Evolutionary conservation across 2,888 invertebrate species (phyloP).

Genomic region (Euzophera pinguis): DNA sequence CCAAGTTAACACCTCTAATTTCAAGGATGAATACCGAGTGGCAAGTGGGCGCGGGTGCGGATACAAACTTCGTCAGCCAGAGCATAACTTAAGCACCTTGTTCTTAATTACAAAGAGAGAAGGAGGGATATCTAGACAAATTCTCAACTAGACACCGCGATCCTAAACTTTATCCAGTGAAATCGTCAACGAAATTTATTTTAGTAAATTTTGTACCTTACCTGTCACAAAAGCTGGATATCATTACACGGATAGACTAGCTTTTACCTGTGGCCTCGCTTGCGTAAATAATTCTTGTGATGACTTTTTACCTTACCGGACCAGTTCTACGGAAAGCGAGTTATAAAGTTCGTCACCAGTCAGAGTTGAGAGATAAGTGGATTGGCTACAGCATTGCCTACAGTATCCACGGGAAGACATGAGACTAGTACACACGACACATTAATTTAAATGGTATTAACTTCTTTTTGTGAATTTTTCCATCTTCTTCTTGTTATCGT

Average conservation of each 20-base stretch:
- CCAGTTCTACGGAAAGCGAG: no score
- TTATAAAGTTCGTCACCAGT: no score
- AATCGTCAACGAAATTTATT: background rate
- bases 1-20: no score
- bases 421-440: no score
- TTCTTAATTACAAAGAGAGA: slow-evolving; percentile 36
- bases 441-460: no score
- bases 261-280: background rate
- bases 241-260: background rate
- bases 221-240: background rate
- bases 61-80: background rate
- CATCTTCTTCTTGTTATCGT: no score
- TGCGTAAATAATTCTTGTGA: no score
- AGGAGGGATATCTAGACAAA: slow-evolving; percentile 30
- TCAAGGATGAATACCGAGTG: background rate
- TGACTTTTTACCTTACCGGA: no score
- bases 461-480: no score
- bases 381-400: no score
- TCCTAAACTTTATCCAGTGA: background rate
- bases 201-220: background rate
- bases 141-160: slow-evolving; percentile 36
- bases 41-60: background rate
- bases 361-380: no score
- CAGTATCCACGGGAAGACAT: no score
- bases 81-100: slow-evolving; percentile 19